Conservation (phyloP, 2,888 invertebrate species). For the Tanytarsus gracilentus region DNA sequence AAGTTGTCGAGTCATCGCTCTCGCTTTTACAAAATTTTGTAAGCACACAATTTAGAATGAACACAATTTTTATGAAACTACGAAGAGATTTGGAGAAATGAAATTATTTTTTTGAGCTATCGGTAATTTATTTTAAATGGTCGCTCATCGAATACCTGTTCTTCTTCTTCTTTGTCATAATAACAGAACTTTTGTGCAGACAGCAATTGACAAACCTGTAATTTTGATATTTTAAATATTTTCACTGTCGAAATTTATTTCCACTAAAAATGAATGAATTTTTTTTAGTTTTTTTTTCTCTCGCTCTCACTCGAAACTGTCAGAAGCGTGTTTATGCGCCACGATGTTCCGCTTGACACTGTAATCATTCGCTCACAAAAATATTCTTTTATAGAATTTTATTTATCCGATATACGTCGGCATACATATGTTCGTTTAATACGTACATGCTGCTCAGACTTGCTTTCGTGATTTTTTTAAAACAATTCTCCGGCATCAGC, state of each 20-base stretch:
- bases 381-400: conserved; percentile 12
- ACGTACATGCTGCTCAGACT: too few species aligned
- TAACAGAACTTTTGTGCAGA: too few species aligned
- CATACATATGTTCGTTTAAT: too few species aligned
- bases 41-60: neutral
- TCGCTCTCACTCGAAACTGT: neutral
- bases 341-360: conserved; percentile 4
- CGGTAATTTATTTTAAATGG: too few species aligned
- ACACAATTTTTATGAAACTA: too few species aligned
- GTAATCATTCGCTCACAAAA: conserved; percentile 17
- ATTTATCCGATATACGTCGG: conserved; percentile 1
- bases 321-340: conserved; percentile 1
- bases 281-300: neutral
- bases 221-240: neutral
- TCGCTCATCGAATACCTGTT: too few species aligned
- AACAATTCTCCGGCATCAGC: neutral
- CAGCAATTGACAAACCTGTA: neutral
- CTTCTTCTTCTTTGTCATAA: too few species aligned
- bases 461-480: too few species aligned
- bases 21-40: conserved; percentile 4
- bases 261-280: neutral
- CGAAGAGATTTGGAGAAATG: too few species aligned
- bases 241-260: too few species aligned
- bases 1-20: neutral
- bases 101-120: too few species aligned